A percentile compares a stretch with the other conserved stretches of the same genome.
Conservation (phyloP, 2,888 invertebrate genomes). For the Drosophila macrospina region DNA sequence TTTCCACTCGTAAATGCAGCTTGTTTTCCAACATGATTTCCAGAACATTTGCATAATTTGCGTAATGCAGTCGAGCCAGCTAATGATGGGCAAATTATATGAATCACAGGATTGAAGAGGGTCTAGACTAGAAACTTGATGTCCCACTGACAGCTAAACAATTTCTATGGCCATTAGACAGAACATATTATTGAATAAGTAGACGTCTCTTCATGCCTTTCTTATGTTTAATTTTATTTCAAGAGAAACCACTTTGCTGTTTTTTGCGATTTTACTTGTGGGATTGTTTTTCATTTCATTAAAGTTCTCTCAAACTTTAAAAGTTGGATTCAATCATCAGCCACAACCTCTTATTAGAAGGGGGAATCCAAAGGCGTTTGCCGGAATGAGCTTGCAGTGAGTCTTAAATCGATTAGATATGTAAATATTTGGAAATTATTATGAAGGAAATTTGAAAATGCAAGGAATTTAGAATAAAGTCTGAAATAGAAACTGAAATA, state of each 20-base stretch:
- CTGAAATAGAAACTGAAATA: too few relatives aligned
- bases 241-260: too few relatives aligned
- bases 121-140: not conserved
- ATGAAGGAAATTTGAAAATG: too few relatives aligned
- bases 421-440: too few relatives aligned
- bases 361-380: not conserved
- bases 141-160: slow-evolving; percentile 1
- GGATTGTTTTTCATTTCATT: too few relatives aligned
- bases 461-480: too few relatives aligned
- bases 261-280: too few relatives aligned
- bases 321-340: not conserved
- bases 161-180: not conserved
- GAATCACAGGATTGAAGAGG: slow-evolving; percentile 16
- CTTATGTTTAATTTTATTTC: too few relatives aligned
- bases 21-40: slow-evolving; percentile 17
- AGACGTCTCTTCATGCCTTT: too few relatives aligned
- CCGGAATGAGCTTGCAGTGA: not conserved
- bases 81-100: slow-evolving; percentile 57
- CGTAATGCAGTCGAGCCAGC: slow-evolving; percentile 24
- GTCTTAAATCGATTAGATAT: too few relatives aligned
- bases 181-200: not conserved
- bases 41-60: slow-evolving; percentile 55
- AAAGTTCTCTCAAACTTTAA: too few relatives aligned
- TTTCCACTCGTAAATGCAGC: slow-evolving; percentile 16
- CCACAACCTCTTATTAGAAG: too few relatives aligned